Evolutionary conservation across 2,113 vertebrate genomes (phyloP), one percentile per base, ranked within the genome.

Genomic region (Nannobrachium achirus): DNA sequence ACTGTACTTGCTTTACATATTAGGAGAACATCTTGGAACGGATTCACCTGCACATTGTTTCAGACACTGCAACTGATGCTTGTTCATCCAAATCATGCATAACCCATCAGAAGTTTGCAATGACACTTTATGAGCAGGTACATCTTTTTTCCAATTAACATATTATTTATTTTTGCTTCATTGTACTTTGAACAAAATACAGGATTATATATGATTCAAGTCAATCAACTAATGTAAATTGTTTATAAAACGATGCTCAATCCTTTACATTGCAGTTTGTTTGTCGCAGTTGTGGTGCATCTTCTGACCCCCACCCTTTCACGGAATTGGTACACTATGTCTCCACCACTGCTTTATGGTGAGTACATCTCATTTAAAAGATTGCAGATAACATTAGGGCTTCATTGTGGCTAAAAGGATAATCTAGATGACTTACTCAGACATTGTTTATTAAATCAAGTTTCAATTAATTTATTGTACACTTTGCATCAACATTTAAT

Each of bases 61-160:
- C 96, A 72, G 95, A 96, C 85, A 89, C 91, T 7, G 92, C 94
- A 7, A 91, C 93, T 1, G 97, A 99, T 64, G 92, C 93, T 79
- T 99, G 97, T 81, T 96, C 95, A 70, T 98, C 97, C 1, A 98
- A 95, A 71, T 98, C 95, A 41, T 99, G 98, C 84, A 96, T 99
- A 81, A 95, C 96, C 42, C 98, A 99, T 81, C 96, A 95, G 90
- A 99, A 98, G 93, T 99, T 99, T 89, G 96, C 97, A 19, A 98
- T 98, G 97, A 98, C 96, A 1, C 93, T 99, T 44, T 99, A 98
- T 78, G 98, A 99, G 66, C 98, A 99, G 96, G 98, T 98, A 81
- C 51, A 18, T 33, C 1, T 8, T 19, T 40, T 51, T 13, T 48
- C 3, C 7, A 10, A 53, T 0, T 4, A 19, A 3, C 16, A 39